phyloP scores from a whole-genome alignment of 2,113 vertebrate species.

The Clinocottus analis region DNA sequence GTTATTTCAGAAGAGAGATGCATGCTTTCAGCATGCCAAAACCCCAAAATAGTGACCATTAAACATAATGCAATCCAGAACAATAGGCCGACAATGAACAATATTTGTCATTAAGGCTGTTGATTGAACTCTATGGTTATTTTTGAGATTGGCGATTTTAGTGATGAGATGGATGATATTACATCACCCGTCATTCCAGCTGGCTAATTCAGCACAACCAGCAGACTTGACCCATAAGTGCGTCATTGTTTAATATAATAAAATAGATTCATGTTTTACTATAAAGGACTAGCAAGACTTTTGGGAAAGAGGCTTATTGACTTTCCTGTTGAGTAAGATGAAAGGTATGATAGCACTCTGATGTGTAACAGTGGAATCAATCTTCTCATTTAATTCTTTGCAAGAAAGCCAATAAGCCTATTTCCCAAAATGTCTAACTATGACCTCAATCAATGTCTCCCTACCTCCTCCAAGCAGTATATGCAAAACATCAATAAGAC shows the following conservation, averaged over 20 bases:
- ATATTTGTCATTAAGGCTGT: not conserved
- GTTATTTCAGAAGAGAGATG: not conserved
- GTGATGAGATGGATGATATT: not conserved
- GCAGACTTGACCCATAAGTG: not conserved
- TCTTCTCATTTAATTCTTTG: not conserved
- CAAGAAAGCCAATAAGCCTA: not conserved
- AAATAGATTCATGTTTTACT: not conserved
- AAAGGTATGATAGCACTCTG: not conserved
- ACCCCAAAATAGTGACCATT: not conserved
- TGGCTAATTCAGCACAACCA: not conserved
- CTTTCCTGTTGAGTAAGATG: not conserved
- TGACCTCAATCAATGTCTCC: not conserved
- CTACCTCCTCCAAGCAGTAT: not conserved
- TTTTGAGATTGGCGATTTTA: not conserved
- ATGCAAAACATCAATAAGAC: constrained; percentile 33
- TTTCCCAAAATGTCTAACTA: not conserved
- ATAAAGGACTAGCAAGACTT: not conserved
- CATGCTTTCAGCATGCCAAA: constrained; percentile 11
- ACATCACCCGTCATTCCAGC: not conserved
- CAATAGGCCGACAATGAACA: constrained; percentile 5
- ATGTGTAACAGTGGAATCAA: not conserved
- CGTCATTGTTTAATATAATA: not conserved
- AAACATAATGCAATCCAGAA: constrained; percentile 22
- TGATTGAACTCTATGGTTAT: not conserved
- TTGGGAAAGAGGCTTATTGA: not conserved